Conservation (phyloP, 1,140 invertebrate species). For the Harpegnathos saltator region DNA sequence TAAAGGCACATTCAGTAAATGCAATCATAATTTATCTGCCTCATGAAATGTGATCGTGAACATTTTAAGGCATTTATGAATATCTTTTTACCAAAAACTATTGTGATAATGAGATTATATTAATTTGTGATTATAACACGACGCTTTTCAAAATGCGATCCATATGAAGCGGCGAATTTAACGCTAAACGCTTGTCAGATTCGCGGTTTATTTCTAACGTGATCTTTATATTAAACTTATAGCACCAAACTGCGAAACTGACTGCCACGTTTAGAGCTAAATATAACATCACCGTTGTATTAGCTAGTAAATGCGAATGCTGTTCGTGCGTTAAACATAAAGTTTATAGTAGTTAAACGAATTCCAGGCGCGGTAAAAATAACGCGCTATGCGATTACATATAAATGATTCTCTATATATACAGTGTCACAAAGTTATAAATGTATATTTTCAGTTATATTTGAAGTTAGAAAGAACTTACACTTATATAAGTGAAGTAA, state of each 20-base stretch:
- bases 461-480: not conserved
- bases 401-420: conserved; percentile 16
- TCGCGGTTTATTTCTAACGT: conserved; percentile 4
- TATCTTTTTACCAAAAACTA: not conserved
- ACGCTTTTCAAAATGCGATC: not conserved
- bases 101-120: conserved; percentile 44
- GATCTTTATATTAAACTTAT: conserved; percentile 29
- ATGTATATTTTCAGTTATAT: not conserved
- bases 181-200: not conserved
- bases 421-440: not conserved
- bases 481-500: conserved; percentile 2
- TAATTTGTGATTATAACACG: conserved; percentile 11
- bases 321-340: conserved; percentile 1
- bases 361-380: conserved; percentile 14
- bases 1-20: not conserved
- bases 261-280: conserved; percentile 33
- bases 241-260: not conserved
- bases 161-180: not conserved
- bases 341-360: conserved; percentile 37
- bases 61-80: not conserved
- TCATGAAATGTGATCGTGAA: conserved; percentile 25
- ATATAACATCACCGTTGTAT: conserved; percentile 45
- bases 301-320: conserved; percentile 30
- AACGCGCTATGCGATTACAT: conserved; percentile 16
- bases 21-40: not conserved